These are phyloP conservation scores for Sterna hirundo DNA, from an alignment of 2,113 vertebrate genomes.

Conservation along the genomic window DNA sequence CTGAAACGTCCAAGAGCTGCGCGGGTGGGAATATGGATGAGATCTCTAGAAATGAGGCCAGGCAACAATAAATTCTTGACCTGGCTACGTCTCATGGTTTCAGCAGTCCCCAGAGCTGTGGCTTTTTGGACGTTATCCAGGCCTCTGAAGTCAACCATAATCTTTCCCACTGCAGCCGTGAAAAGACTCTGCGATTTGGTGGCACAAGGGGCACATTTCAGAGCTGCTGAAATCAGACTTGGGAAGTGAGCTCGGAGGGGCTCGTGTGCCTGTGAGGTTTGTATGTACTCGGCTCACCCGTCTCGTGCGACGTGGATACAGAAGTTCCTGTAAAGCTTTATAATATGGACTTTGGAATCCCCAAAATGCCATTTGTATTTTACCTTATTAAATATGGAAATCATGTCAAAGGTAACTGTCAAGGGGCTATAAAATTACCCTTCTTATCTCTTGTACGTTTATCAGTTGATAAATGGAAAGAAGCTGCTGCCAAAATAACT, in stretches of 20 bases:
- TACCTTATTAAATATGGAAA: constrained; percentile 80
- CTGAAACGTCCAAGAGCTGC: neutral
- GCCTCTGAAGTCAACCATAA: constrained; percentile 32
- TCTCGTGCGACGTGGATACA: neutral
- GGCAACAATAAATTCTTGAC: constrained; percentile 27
- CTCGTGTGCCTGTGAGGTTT: neutral
- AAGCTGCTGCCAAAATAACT: constrained; percentile 82
- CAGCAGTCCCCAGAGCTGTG: constrained; percentile 29
- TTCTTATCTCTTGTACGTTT: constrained; percentile 78
- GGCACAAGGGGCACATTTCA: neutral
- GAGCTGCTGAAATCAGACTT: neutral
- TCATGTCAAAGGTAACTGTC: constrained; percentile 84
- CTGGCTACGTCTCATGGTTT: constrained; percentile 32
- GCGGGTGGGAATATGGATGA: neutral
- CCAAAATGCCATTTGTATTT: constrained; percentile 65
- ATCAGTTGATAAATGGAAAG: constrained; percentile 83
- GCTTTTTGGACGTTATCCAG: neutral
- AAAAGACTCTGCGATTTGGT: constrained; percentile 16
- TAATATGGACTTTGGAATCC: constrained; percentile 32
- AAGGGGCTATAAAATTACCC: constrained; percentile 76
- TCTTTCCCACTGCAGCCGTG: neutral
- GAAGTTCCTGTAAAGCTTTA: constrained; percentile 9
- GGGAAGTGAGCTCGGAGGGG: neutral
- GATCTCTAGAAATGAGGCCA: neutral
- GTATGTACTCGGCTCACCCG: neutral